These are phyloP conservation scores for Drosophila truncata DNA, from an alignment of 1,140 invertebrate genomes.

Conservation along the genomic window DNA sequence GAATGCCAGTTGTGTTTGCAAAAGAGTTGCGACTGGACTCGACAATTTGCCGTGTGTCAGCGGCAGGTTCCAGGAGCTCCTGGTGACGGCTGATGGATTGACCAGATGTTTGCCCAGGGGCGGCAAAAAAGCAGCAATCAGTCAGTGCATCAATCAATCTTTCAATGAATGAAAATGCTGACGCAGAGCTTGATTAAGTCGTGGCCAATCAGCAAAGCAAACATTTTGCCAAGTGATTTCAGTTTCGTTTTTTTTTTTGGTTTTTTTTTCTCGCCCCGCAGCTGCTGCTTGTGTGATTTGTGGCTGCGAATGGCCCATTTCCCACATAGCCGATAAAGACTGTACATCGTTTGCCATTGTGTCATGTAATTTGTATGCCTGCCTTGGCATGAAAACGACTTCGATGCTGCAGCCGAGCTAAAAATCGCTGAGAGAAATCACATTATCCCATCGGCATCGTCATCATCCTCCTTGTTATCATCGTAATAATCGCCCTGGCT, in stretches of 20 bases:
- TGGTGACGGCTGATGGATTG: conserved; percentile 55
- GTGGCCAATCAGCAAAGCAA: conserved; percentile 62
- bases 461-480: conserved; percentile 25
- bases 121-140: conserved; percentile 26
- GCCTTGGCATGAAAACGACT: conserved; percentile 41
- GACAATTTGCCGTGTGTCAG: conserved; percentile 55
- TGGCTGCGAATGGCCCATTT: conserved; percentile 5
- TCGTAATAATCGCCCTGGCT: conserved; percentile 28
- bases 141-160: conserved; percentile 59
- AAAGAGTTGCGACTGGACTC: conserved; percentile 52
- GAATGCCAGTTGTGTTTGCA: conserved; percentile 23
- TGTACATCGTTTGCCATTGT: conserved; percentile 16
- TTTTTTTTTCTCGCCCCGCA: not conserved
- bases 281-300: conserved; percentile 4
- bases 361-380: conserved; percentile 50
- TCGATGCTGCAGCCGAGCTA: conserved; percentile 24
- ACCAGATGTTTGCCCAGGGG: conserved; percentile 51
- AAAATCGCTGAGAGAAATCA: conserved; percentile 48
- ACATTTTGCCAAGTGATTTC: conserved; percentile 55
- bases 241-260: not conserved
- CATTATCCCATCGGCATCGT: conserved; percentile 56
- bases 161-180: conserved; percentile 55
- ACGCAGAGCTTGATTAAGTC: conserved; percentile 58
- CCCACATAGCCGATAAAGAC: conserved; percentile 23
- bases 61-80: conserved; percentile 20